Evolutionary conservation across 2,888 invertebrate species (phyloP).

Genomic region (Acleris laterana): DNA sequence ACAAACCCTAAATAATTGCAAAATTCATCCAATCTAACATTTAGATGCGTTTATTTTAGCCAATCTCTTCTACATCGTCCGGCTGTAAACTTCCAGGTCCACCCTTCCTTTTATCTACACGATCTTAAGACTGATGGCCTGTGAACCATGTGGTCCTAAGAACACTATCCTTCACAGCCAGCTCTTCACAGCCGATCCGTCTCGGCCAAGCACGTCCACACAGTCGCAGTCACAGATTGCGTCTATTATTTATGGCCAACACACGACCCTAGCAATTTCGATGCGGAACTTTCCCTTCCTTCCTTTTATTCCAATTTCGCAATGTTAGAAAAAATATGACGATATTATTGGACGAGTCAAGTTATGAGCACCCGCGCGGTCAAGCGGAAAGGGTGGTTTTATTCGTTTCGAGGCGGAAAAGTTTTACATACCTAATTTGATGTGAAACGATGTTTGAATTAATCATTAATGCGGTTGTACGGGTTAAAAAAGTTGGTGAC

Average conservation of each 20-base stretch:
- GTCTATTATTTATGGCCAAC: conserved; percentile 78
- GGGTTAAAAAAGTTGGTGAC: conserved; percentile 1
- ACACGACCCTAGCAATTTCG: conserved; percentile 76
- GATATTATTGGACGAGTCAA: conserved; percentile 77
- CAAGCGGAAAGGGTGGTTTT: conserved; percentile 73
- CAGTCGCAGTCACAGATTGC: conserved; percentile 71
- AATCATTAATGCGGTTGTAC: conserved; percentile 18
- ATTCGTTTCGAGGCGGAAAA: conserved; percentile 50
- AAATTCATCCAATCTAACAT: no score
- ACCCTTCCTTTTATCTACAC: background rate
- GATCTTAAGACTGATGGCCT: background rate
- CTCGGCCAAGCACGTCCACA: conserved; percentile 39
- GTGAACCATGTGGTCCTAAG: background rate
- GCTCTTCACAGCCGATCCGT: conserved; percentile 16
- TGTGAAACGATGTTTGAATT: conserved; percentile 40
- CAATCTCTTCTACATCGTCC: no score
- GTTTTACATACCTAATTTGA: conserved; percentile 42
- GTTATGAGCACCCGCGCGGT: conserved; percentile 69
- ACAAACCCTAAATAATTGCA: no score
- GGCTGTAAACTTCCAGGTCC: no score
- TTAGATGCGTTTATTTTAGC: no score
- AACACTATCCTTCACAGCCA: conserved; percentile 5
- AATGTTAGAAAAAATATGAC: conserved; percentile 81
- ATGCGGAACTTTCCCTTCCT: conserved; percentile 74
- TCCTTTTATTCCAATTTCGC: conserved; percentile 78